These are phyloP conservation scores for Drosophila kepulauana DNA, from an alignment of 1,140 invertebrate genomes.

Conservation along the genomic window DNA sequence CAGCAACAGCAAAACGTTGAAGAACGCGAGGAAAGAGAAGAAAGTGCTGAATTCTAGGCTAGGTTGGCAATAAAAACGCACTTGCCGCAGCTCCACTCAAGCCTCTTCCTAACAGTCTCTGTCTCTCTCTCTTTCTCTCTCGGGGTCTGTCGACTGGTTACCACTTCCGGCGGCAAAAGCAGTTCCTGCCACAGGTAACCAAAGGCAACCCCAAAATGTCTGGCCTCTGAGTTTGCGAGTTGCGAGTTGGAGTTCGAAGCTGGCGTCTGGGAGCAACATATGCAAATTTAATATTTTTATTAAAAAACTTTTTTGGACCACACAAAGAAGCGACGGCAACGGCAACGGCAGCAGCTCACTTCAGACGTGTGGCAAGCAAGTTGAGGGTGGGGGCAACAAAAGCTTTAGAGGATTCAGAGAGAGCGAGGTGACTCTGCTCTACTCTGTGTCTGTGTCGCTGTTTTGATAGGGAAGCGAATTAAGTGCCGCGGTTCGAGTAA, in stretches of 20 bases:
- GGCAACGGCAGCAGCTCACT: slow-evolving; percentile 16
- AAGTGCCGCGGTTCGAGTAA: slow-evolving; percentile 51
- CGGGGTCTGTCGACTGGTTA: slow-evolving; percentile 37
- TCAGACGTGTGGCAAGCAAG: slow-evolving; percentile 26
- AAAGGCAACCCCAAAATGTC: slow-evolving; percentile 59
- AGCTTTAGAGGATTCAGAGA: background rate
- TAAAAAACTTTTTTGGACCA: slow-evolving; percentile 64
- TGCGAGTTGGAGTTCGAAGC: slow-evolving; percentile 18
- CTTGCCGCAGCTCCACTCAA: slow-evolving; percentile 28
- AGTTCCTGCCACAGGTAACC: slow-evolving; percentile 60
- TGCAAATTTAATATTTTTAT: slow-evolving; percentile 75
- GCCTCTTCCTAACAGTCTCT: background rate
- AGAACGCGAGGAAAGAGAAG: slow-evolving; percentile 2
- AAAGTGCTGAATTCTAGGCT: slow-evolving; percentile 21
- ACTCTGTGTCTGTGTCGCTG: slow-evolving; percentile 26
- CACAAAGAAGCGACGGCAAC: slow-evolving; percentile 35
- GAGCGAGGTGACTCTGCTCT: background rate
- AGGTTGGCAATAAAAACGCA: slow-evolving; percentile 58
- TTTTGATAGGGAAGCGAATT: slow-evolving; percentile 63
- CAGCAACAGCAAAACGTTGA: slow-evolving; percentile 7
- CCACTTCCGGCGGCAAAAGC: slow-evolving; percentile 58
- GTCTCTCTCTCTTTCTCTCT: background rate
- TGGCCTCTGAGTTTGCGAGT: slow-evolving; percentile 9
- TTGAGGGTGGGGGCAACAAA: background rate
- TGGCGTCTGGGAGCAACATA: slow-evolving; percentile 59